Evolutionary conservation across 2,797 vertebrate species (phyloP), one percentile per base, ranked within the genome.

Genomic region (Anguilla megastoma): DNA sequence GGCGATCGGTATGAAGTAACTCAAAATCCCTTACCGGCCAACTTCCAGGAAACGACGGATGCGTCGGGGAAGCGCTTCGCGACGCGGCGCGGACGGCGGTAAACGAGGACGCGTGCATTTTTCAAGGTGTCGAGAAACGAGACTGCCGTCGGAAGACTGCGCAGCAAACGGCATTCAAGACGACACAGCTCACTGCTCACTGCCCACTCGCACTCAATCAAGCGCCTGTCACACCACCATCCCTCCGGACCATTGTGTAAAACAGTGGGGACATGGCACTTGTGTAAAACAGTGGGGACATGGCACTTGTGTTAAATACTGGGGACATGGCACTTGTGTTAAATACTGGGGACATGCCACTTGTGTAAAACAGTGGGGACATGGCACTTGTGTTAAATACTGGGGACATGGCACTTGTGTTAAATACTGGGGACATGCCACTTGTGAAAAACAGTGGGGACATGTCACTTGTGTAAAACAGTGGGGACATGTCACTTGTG

Each of bases 91-190:
- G 45, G 5, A 83, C 21, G 2, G 21, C 82, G 36, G 24, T 14
- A 83, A 63, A 87, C 14, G 24, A 48, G 54, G 86, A 52, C 24
- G 82, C 12, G 74, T 63, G 76, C 56, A 45, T 87, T 83, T 30
- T 5, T 30, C 27, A 41, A 36, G 33, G 24, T 80, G 33, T 41
- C 2, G 18, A 9, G 48, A 2, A 45, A 33, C 56, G 10, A 56
- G 21, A 52, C 48, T 56, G 82, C n/a, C 56, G n/a, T 12, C 3
- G 14, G 14, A 27, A 84, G 10, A 41, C 71, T 33, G 12, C 16
- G 7, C 69, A 12, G 69, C 27, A 12, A 30, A n/a, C 27, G 14
- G 69, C 27, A 6, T 74, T 71, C 30, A 74, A 6, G 24, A n/a
- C 3, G 60, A 66, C 60, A n/a, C 60, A 7, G 24, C 4, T 21